These are phyloP conservation scores for Tonatia bakeri DNA, from an alignment of 2,113 vertebrate species.

Conservation along the genomic window DNA sequence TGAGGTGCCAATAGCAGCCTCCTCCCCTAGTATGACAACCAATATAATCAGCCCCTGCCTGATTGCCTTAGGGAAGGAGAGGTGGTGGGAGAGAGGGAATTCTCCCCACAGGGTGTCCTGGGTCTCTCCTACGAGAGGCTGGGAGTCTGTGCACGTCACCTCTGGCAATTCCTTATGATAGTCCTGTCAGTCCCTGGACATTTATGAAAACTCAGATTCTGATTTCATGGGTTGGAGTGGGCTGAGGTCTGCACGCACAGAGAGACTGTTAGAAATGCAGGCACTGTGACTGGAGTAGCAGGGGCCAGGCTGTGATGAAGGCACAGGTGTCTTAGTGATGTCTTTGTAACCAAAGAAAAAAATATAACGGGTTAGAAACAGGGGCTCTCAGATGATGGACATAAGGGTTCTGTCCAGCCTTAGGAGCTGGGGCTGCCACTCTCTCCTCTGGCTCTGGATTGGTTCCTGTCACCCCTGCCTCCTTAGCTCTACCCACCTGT, in stretches of 20 bases:
- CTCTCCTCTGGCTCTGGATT: neutral
- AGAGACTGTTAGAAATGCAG: neutral
- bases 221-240: neutral
- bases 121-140: neutral
- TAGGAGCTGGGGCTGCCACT: rapidly evolving
- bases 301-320: neutral
- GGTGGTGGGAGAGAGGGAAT: neutral
- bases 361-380: neutral
- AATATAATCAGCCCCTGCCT: neutral
- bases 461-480: neutral
- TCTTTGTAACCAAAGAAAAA: neutral
- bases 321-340: too few relatives aligned
- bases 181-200: neutral
- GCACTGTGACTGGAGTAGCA: neutral
- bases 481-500: neutral
- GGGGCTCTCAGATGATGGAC: neutral
- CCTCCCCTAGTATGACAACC: neutral
- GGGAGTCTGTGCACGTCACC: neutral
- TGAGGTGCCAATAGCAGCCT: neutral
- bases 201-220: neutral
- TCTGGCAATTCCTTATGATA: neutral
- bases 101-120: neutral
- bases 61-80: neutral
- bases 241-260: neutral
- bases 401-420: neutral